Evolutionary conservation across 2,888 invertebrate species (phyloP), one percentile per base, ranked within the genome.

Genomic region (Athetis lepigone): DNA sequence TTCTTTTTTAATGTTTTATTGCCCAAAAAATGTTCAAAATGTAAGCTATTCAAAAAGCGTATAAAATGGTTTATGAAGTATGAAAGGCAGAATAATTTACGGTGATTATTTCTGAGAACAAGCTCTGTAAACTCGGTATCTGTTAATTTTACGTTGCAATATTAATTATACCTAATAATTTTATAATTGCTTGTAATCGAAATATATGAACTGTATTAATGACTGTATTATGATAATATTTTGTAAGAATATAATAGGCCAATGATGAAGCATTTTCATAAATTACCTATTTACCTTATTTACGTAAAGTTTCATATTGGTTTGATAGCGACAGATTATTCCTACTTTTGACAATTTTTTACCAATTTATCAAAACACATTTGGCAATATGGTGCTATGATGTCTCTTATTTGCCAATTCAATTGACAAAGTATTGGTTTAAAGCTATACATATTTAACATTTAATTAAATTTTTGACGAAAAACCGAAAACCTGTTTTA

Each of bases 121-220:
- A 21, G 4, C 3, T 27, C 9, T 21, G 4, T 2, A 23, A 19
- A 19, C 0, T 4, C 11, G 0, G 4, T 33, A 33, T 9, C 33
- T 27, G 25, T 36, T 11, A 40, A 67, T 46, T n/a, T 21, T 1
- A 40, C 8, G 18, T 7, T 18, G 58, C n/a, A 47, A 68, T 27
- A 27, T n/a, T n/a, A n/a, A n/a, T n/a, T n/a, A n/a, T n/a, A n/a
- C n/a, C n/a, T n/a, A n/a, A n/a, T n/a, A n/a, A n/a, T n/a, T n/a
- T n/a, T n/a, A n/a, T n/a, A n/a, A n/a, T n/a, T n/a, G n/a, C n/a
- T n/a, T n/a, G n/a, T n/a, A n/a, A n/a, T n/a, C n/a, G n/a, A n/a
- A n/a, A n/a, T n/a, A n/a, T n/a, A n/a, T n/a, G n/a, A n/a, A n/a
- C n/a, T n/a, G n/a, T n/a, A n/a, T n/a, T n/a, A n/a, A n/a, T n/a